These are phyloP conservation scores for Dynastes grantii DNA, from an alignment of 2,888 invertebrate species.

Conservation along the genomic window DNA sequence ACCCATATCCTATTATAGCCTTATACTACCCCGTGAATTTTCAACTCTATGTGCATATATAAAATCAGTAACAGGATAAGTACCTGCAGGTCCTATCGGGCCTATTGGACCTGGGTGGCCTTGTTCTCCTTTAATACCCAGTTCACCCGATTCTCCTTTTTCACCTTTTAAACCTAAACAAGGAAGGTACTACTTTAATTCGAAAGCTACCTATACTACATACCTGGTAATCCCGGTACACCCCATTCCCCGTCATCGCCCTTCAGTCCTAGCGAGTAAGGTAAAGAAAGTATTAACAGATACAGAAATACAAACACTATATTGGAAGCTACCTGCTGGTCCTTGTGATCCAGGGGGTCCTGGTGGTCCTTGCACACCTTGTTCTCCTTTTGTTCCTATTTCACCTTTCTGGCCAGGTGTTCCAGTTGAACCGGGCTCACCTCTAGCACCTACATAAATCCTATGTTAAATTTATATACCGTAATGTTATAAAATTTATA, in stretches of 20 bases:
- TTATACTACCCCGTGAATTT: too few species aligned
- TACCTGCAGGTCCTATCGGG: background rate
- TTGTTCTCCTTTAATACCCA: conserved; percentile 9
- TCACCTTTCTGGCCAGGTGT: background rate
- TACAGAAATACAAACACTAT: background rate
- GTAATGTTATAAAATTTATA: background rate
- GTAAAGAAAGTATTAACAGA: background rate
- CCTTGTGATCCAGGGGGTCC: conserved; percentile 16
- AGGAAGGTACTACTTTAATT: background rate
- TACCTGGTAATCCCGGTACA: conserved; percentile 27
- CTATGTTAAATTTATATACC: background rate
- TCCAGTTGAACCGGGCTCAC: conserved; percentile 3
- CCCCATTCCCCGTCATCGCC: conserved; percentile 26
- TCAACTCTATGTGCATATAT: too few species aligned
- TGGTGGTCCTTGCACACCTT: conserved; percentile 7
- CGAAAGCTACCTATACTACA: background rate
- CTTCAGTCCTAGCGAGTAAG: background rate
- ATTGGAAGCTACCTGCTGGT: conserved; percentile 6
- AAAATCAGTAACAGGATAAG: background rate
- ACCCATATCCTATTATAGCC: background rate
- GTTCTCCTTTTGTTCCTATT: conserved; percentile 16
- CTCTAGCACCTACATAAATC: conserved; percentile 5
- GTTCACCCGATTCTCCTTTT: conserved; percentile 9
- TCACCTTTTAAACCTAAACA: conserved; percentile 9
- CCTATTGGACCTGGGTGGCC: background rate